Base-by-base conservation (phyloP, 2,888 invertebrate genomes). In the Synanthedon andrenaeformis region DNA sequence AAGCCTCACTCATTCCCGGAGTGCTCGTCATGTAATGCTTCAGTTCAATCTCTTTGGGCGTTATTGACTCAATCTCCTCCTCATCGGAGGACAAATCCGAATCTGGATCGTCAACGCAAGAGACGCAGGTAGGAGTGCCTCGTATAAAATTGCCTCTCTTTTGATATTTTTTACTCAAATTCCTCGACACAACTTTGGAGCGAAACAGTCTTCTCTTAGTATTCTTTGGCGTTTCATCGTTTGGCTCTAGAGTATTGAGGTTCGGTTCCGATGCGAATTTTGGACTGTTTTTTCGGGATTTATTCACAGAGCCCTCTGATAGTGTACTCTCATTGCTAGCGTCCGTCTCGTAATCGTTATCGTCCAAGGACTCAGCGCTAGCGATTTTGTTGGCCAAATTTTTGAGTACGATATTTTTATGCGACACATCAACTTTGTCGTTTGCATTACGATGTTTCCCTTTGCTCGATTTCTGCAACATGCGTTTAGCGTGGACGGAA, bases 231-330 rank as follows among this genome's bases (percentile, higher is more conserved):
- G 88, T 87, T 58, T 81, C 84, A 3, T 80, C 83, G 41, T 62
- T 61, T 3, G 35, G 2, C 45, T 84, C 87, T 48, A 88, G 48
- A 10, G 72, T 66, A 56, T 86, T 88, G 28, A 88, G 61, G 60
- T 88, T 88, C 0, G 88, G 88, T 59, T 88, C 88, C 0, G 88
- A 88, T 0, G 82, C 86, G 62, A 88, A 88, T 62, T 87, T 88
- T 0, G 88, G 88, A 54, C 88, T 88, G 3, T 67, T 54, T 66
- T 82, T 86, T 41, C 69, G 66, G 0, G 82, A 78, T 59, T 63
- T 70, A 28, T 71, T 80, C 13, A 84, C 59, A 2, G 83, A 84
- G 0, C 86, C 82, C 19, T 87, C 87, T 0, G 87, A 87, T n/a
- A 83, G 35, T 0, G 87, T 86, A 56, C 86, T 86, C 52, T 85